Percentiles rank a stretch among this genome's conserved stretches.
Evolutionary conservation across 2,888 invertebrate genomes (phyloP).

Genomic region (Drosophila maculinotata): DNA sequence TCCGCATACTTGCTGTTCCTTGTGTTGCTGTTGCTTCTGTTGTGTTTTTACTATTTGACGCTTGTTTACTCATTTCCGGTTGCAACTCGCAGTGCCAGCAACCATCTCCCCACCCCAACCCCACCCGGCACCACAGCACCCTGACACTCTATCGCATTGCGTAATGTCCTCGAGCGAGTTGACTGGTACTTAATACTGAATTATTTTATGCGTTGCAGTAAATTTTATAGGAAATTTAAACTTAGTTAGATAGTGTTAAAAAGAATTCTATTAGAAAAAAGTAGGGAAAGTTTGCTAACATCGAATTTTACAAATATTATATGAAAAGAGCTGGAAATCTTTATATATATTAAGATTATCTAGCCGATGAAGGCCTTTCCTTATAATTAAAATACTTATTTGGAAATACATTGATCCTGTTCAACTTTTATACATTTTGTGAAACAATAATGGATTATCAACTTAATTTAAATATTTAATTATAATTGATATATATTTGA

Average conservation of each 20-base stretch:
- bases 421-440: too few species aligned
- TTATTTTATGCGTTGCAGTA: constrained; percentile 18
- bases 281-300: not conserved
- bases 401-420: too few species aligned
- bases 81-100: constrained; percentile 53
- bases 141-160: constrained; percentile 10
- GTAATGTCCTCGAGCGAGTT: constrained; percentile 13
- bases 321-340: not conserved
- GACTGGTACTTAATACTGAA: constrained; percentile 27
- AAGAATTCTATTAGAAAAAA: not conserved
- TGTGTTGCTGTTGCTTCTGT: constrained; percentile 27
- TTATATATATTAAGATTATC: too few species aligned
- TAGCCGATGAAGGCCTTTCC: too few species aligned
- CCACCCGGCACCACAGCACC: too few species aligned
- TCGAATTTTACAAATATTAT: not conserved
- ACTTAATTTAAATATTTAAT: too few species aligned
- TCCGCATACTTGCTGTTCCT: constrained; percentile 16
- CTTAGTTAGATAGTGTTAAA: not conserved
- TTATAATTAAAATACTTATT: too few species aligned
- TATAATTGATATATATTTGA: too few species aligned
- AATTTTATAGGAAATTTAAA: not conserved
- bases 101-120: not conserved
- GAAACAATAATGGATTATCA: too few species aligned
- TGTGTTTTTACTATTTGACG: constrained; percentile 79
- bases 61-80: constrained; percentile 81